A percentile compares a stretch with the other conserved stretches of the same genome.
These are phyloP conservation scores for Perdita meconis DNA, from an alignment of 2,888 invertebrate species.

Conservation along the genomic window DNA sequence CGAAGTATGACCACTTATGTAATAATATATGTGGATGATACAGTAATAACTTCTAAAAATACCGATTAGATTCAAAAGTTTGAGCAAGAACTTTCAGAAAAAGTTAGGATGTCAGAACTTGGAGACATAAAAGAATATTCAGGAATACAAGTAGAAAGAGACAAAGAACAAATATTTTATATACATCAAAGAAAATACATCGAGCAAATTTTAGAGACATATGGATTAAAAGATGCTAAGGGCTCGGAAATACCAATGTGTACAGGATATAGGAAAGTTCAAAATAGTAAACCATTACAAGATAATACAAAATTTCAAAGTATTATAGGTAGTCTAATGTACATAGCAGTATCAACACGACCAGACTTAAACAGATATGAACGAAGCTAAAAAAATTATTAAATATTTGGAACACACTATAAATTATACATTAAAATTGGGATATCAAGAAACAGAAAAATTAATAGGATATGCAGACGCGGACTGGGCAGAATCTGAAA, in stretches of 20 bases:
- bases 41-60: background rate
- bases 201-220: background rate
- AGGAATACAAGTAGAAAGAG: background rate
- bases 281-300: background rate
- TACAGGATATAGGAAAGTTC: background rate
- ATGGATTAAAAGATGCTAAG: background rate
- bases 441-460: too few species aligned
- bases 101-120: background rate
- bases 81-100: background rate
- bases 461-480: too few species aligned
- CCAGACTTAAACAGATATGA: too few species aligned
- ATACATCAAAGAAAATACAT: background rate
- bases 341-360: background rate
- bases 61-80: background rate
- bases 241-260: background rate
- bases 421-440: too few species aligned
- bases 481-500: too few species aligned
- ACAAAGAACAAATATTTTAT: background rate
- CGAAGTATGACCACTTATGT: background rate
- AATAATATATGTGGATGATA: background rate
- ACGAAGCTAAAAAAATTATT: too few species aligned
- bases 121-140: background rate
- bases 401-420: too few species aligned
- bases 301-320: background rate
- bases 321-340: background rate